Conservation (phyloP, 2,113 vertebrate species). For the Xenopus tropicalis region UCB_Xtro_10.0 CM004447.2:26946001-26946500, state of each 20-base stretch:
- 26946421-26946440: conserved; percentile 51
- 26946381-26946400: conserved; percentile 54
- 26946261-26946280: conserved; percentile 48
- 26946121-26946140: conserved; percentile 48
- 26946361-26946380: conserved; percentile 53
- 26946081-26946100: conserved; percentile 41
- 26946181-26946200: conserved; percentile 37
- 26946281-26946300: conserved; percentile 44
- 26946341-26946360: conserved; percentile 50
- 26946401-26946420: conserved; percentile 48
- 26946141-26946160: conserved; percentile 44
- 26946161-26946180: conserved; percentile 40
- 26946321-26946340: conserved; percentile 50
- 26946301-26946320: conserved; percentile 50
- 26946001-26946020: neutral
- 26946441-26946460: neutral
- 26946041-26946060: neutral
- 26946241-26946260: conserved; percentile 34
- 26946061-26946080: conserved; percentile 43
- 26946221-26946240: conserved; percentile 45
- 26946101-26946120: conserved; percentile 40
- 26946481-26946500: conserved; percentile 16
- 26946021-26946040: neutral
- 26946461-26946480: conserved; percentile 30
- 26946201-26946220: conserved; percentile 45